phyloP scores from a whole-genome alignment of 2,113 vertebrate species.

The Isurus oxyrinchus region DNA sequence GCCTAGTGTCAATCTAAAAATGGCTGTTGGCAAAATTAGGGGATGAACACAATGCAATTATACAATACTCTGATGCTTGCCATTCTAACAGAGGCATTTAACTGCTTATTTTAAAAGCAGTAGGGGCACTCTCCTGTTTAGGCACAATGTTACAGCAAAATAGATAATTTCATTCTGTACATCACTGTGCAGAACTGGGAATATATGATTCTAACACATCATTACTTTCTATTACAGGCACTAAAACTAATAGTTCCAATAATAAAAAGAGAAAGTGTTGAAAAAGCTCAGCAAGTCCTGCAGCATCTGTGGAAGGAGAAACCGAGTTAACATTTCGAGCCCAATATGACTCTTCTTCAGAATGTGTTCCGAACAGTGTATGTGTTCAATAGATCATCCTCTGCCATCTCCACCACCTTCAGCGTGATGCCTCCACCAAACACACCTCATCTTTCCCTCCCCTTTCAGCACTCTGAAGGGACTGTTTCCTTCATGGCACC shows the following conservation, averaged over 20 bases:
- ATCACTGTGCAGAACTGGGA: not conserved
- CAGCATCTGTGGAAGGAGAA: not conserved
- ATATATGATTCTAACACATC: not conserved
- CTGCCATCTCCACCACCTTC: too few relatives aligned
- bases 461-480: too few relatives aligned
- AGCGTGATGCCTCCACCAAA: too few relatives aligned
- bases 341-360: not conserved
- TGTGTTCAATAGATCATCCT: not conserved
- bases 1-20: not conserved
- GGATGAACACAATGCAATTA: not conserved
- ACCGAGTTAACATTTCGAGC: not conserved
- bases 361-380: not conserved
- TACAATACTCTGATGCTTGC: not conserved
- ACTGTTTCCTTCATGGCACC: not conserved
- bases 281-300: not conserved
- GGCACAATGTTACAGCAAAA: not conserved
- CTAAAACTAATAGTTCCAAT: not conserved
- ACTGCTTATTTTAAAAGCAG: not conserved
- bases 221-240: not conserved
- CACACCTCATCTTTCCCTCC: too few relatives aligned
- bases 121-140: not conserved
- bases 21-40: not conserved
- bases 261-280: not conserved
- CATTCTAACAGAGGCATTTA: not conserved
- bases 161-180: not conserved